Evolutionary conservation across 1,140 invertebrate species (phyloP), one percentile per base, ranked within the genome.

Genomic region (Scaptomyza montana): DNA sequence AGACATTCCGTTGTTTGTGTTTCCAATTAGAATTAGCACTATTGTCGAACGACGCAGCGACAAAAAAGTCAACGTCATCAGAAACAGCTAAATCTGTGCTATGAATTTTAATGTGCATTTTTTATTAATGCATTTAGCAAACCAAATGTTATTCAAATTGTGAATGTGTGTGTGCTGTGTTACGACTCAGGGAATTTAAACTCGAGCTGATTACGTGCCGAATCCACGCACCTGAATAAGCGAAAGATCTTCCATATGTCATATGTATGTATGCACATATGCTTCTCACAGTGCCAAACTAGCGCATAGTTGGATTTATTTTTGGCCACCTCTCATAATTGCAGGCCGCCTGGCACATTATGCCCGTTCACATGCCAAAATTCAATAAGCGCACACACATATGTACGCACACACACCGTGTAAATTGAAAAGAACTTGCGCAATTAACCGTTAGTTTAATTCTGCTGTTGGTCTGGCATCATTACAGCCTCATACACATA

Each of bases 291-390:
- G 49, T 61, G 67, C 30, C 47, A 65, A 74, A 71, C 70, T 74
- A 82, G 80, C 77, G 77, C 73, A 85, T 77, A 72, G 69, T 85
- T 74, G 54, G 51, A 72, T 87, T 89, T 87, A 87, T 89, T 87
- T 87, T 87, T 87, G 82, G 82, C 84, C 63, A 60, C 68, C 75
- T 89, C 72, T 89, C 82, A 86, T 86, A 86, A 86, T 86, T 86
- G 78, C 79, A 89, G 75, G 75, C 82, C 70, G 56, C 45, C 63
- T 71, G 82, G 47, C 53, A 59, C 65, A 51, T 85, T 59, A 72
- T 86, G 72, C 49, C 41, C 33, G 60, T 66, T 65, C 56, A 46
- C 71, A 66, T 84, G 80, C 80, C 80, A 84, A 84, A 84, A 62
- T 72, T 57, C 73, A 77, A 84, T 51, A 61, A 36, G 70, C 77